These are phyloP conservation scores for Trinectes maculatus DNA, from an alignment of 2,113 vertebrate species.

Conservation along the genomic window DNA sequence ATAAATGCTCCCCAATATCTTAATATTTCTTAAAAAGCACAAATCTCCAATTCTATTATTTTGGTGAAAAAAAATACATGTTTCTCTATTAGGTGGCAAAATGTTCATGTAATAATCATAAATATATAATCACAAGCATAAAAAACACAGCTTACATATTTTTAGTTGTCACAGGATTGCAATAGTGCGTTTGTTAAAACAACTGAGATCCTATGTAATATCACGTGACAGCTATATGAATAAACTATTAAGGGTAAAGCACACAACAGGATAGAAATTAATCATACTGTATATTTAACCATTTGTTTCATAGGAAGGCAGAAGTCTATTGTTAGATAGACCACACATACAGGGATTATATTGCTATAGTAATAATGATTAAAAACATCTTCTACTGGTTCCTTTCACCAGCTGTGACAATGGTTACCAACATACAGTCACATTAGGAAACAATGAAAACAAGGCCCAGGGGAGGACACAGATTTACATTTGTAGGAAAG, in stretches of 20 bases:
- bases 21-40: no score
- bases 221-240: no score
- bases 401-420: slow-evolving; percentile 20
- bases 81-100: neutral
- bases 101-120: neutral
- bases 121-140: no score
- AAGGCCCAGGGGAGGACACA: slow-evolving; percentile 16
- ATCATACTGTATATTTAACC: no score
- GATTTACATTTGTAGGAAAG: slow-evolving; percentile 53
- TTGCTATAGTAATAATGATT: neutral
- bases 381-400: slow-evolving; percentile 7
- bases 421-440: slow-evolving; percentile 34
- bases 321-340: neutral
- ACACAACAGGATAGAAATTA: neutral
- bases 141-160: no score
- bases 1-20: no score
- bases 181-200: no score
- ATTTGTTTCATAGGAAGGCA: neutral
- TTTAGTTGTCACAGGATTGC: no score
- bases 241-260: neutral
- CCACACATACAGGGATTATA: neutral
- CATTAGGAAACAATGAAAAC: slow-evolving; percentile 44
- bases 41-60: no score
- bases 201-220: no score
- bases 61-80: no score